phyloP scores from a whole-genome alignment of 1,140 invertebrate genomes.

The Agraylea sexmaculata region DNA sequence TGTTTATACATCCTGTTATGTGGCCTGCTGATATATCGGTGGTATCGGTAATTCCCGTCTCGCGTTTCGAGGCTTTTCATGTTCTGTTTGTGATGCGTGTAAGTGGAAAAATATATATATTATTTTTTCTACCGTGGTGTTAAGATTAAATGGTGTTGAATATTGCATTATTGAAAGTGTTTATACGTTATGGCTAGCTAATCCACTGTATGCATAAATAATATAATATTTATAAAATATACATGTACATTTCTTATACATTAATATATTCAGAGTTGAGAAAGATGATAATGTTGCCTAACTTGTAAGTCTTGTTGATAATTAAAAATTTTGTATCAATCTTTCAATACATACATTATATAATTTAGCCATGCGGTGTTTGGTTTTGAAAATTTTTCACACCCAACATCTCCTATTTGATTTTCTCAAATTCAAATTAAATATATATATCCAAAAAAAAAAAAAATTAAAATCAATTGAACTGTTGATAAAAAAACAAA shows the following conservation, averaged over 20 bases:
- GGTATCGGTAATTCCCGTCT: too few relatives aligned
- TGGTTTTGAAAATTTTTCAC: too few relatives aligned
- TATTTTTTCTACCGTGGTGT: too few relatives aligned
- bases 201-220: conserved; percentile 2
- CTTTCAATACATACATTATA: conserved; percentile 17
- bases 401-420: not conserved
- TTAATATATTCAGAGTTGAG: conserved; percentile 6
- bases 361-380: too few relatives aligned
- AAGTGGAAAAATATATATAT: too few relatives aligned
- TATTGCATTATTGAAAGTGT: too few relatives aligned
- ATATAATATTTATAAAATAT: conserved; percentile 2
- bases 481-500: not conserved
- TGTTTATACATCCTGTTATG: too few relatives aligned
- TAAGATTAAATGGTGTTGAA: too few relatives aligned
- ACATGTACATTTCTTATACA: conserved; percentile 7
- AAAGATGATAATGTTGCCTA: conserved; percentile 12
- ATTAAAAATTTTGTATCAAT: conserved; percentile 20
- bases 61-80: too few relatives aligned
- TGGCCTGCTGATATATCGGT: too few relatives aligned
- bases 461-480: conserved; percentile 1
- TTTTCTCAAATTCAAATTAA: not conserved
- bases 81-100: too few relatives aligned
- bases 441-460: conserved; percentile 5
- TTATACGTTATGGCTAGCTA: too few relatives aligned
- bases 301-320: conserved; percentile 22